Conservation (phyloP, 1,140 invertebrate species). For the Eueides isabella region DNA sequence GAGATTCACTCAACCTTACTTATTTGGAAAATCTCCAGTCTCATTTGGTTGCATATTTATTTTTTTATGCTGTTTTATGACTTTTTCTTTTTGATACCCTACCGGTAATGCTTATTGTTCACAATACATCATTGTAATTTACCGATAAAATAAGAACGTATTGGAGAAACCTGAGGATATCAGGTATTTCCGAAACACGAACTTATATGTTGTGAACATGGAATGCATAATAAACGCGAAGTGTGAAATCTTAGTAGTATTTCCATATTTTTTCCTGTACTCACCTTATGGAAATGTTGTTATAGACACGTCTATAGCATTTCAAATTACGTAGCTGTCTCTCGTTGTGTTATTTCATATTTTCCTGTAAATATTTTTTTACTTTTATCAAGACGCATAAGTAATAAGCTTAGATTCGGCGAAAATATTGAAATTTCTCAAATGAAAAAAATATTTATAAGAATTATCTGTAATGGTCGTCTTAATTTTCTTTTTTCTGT, state of each 20-base stretch:
- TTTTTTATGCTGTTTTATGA: too few relatives aligned
- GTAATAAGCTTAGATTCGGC: too few relatives aligned
- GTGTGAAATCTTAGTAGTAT: slow-evolving; percentile 15
- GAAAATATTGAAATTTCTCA: too few relatives aligned
- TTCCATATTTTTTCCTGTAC: slow-evolving; percentile 13
- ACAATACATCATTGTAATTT: background rate
- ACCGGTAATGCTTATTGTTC: background rate
- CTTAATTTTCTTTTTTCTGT: too few relatives aligned
- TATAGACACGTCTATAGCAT: slow-evolving; percentile 1
- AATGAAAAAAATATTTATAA: too few relatives aligned
- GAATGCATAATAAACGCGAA: slow-evolving; percentile 18
- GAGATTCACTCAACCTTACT: too few relatives aligned
- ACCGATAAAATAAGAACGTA: slow-evolving; percentile 4
- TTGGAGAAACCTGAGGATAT: slow-evolving; percentile 5
- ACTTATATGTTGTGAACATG: slow-evolving; percentile 14
- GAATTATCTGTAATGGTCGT: too few relatives aligned
- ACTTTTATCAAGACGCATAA: slow-evolving; percentile 1
- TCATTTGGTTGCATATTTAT: too few relatives aligned
- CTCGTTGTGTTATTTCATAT: background rate
- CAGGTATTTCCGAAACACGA: slow-evolving; percentile 14
- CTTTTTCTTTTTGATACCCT: too few relatives aligned
- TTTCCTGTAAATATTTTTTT: background rate
- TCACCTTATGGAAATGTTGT: background rate
- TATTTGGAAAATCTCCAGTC: too few relatives aligned
- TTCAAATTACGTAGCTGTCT: background rate